Base-by-base conservation (phyloP, 1,140 invertebrate species). In the Aphidius ervi region DNA sequence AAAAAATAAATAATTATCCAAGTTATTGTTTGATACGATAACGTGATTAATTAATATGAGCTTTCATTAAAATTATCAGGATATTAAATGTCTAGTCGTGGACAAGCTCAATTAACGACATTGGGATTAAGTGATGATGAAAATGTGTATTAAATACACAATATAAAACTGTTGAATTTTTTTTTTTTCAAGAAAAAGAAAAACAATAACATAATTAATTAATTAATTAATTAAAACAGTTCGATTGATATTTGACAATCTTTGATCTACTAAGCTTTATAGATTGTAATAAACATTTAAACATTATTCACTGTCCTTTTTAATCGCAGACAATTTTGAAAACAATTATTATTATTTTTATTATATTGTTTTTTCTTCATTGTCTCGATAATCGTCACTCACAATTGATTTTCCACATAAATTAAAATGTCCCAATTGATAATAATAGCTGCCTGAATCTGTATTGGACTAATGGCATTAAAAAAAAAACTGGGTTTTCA, bases 161-260 rank as follows among this genome's bases (percentile, higher is more conserved):
- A 57, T 57, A 57, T 23, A 47, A 16, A 40, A 46, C 23, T 31
- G 23, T 31, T 31, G 10, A 47, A 7, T 57, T 31, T 48, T 37
- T 20, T 62, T 67, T 65, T 31, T 31, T 31, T 31, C 2, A 31
- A 3, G 23, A 31, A 31, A 62, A 62, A 65, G 62, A 20, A 54
- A 60, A 65, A 16, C 16, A 16, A 16, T 16, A 16, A 16, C 16
- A 16, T 16, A 16, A 16, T 16, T 16, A 16, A 16, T 16, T 16
- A 16, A 16, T 16, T 16, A 16, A 16, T 16, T 16, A 16, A 16
- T 16, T 16, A 16, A 63, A 65, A 65, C 61, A 69, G 68, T 65
- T 67, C 67, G 68, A 70, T 70, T 66, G 68, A 65, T 75, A 74
- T 48, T 73, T 72, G 73, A 75, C 73, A 75, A 75, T 75, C 73